Evolutionary conservation across 2,797 vertebrate genomes (phyloP), one percentile per base, ranked within the genome.

Genomic region (Varecia variegata): DNA sequence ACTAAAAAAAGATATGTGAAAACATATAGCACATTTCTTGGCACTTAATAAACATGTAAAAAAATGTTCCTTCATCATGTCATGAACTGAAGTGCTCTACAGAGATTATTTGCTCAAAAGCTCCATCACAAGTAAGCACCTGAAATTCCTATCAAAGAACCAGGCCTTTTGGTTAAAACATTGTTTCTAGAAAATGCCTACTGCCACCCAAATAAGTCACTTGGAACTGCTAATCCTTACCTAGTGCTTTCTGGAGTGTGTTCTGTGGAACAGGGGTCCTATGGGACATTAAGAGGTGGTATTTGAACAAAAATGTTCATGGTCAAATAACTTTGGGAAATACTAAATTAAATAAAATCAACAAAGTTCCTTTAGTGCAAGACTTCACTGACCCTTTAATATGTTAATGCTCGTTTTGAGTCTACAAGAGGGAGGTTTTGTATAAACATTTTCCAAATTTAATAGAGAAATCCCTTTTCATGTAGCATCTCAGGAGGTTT

Each of bases 261-360:
- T 96, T 91, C 80, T 58, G 6, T 84, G 77, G 65, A 76, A 77
- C 3, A 54, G 45, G 30, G 15, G 10, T 76, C 30, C 60, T 50
- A 1, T 62, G 11, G 11, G n/a, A 82, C 60, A 45, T 54, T 85
- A 91, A 81, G 27, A 76, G 3, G 18, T 83, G 27, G 5, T 83
- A 83, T 65, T 89, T 15, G 50, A 27, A 50, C 56, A 52, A 76
- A 81, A 82, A 71, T 5, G 1, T 50, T 94, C 30, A 45, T 52
- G 40, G 40, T 86, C 32, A 86, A 87, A 81, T 90, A 70, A 45
- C 70, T 94, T 81, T 68, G 62, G n/a, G 17, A 91, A 96, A 88
- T 85, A 93, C 2, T 65, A n/a, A 14, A 65, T 95, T 92, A 83
- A 85, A 80, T 35, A 93, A 76, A 77, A 82, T 81, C 35, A 86